A percentile compares a stretch with the other conserved stretches of the same genome.
Conservation (phyloP, 2,113 vertebrate species). For the Tetraodon nigroviridis region DNA sequence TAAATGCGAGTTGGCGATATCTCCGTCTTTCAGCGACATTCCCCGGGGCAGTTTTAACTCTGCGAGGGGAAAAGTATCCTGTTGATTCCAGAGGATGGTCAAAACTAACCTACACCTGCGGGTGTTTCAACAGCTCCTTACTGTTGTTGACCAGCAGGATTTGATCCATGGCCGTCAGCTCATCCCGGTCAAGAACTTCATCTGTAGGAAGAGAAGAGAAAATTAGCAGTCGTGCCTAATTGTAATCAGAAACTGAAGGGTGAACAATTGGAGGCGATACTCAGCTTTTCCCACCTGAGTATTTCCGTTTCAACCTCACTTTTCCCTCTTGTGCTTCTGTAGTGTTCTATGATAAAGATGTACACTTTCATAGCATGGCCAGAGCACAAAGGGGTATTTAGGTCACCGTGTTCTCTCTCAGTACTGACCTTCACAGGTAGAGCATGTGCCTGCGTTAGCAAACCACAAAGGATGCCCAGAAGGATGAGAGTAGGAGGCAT, state of each 20-base stretch:
- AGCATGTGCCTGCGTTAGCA: slow-evolving; percentile 44
- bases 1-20: slow-evolving; percentile 52
- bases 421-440: slow-evolving; percentile 69
- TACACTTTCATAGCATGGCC: slow-evolving; percentile 1
- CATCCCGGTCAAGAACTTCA: slow-evolving; percentile 46
- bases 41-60: slow-evolving; percentile 50
- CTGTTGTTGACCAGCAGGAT: slow-evolving; percentile 68
- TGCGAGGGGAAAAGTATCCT: slow-evolving; percentile 7
- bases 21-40: slow-evolving; percentile 61
- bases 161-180: slow-evolving; percentile 73
- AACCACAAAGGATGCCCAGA: slow-evolving; percentile 43
- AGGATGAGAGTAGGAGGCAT: slow-evolving; percentile 56
- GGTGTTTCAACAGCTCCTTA: slow-evolving; percentile 45
- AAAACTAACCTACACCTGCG: too few species aligned
- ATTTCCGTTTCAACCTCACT: slow-evolving; percentile 62
- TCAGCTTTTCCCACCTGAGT: slow-evolving; percentile 56
- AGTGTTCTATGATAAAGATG: slow-evolving; percentile 60
- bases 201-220: slow-evolving; percentile 34
- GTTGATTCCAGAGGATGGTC: too few species aligned
- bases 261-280: background rate
- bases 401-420: background rate
- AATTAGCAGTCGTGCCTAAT: background rate
- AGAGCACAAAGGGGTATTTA: background rate
- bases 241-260: background rate
- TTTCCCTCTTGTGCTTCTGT: slow-evolving; percentile 54